Conservation (phyloP, 2,888 invertebrate species). For the Leptura quadrifasciata region DNA sequence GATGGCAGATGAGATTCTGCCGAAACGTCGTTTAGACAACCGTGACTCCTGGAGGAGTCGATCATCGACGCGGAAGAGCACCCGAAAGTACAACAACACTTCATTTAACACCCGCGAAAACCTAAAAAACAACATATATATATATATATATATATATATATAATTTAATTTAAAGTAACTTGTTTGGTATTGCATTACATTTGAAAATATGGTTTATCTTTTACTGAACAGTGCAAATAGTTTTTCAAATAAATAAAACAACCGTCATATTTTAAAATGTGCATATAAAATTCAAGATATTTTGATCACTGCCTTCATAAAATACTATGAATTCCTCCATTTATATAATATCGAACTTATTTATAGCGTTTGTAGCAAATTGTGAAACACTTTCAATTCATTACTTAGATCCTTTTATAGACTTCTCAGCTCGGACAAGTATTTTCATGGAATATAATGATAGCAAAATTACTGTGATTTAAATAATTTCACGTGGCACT, state of each 20-base stretch:
- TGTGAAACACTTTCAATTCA: slow-evolving; percentile 42
- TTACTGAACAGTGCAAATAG: background rate
- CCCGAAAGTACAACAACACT: too few species aligned
- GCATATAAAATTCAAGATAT: background rate
- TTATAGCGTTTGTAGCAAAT: slow-evolving; percentile 30
- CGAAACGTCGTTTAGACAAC: too few species aligned
- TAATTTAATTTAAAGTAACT: too few species aligned
- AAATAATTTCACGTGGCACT: slow-evolving; percentile 35
- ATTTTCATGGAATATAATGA: slow-evolving; percentile 35
- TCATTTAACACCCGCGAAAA: too few species aligned
- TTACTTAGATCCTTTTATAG: slow-evolving; percentile 38
- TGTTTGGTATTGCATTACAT: too few species aligned
- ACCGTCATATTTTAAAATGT: background rate
- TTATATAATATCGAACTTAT: slow-evolving; percentile 34
- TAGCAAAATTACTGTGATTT: slow-evolving; percentile 38
- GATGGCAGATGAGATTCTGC: too few species aligned
- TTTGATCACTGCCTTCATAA: slow-evolving; percentile 11
- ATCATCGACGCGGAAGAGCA: too few species aligned
- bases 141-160: too few species aligned
- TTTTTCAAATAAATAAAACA: background rate
- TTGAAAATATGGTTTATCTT: background rate
- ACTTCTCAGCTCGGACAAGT: slow-evolving; percentile 14
- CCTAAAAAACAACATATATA: too few species aligned
- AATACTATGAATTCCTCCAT: slow-evolving; percentile 27
- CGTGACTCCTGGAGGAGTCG: too few species aligned